phyloP scores from a whole-genome alignment of 1,140 invertebrate species.

The Aethina tumida region DNA sequence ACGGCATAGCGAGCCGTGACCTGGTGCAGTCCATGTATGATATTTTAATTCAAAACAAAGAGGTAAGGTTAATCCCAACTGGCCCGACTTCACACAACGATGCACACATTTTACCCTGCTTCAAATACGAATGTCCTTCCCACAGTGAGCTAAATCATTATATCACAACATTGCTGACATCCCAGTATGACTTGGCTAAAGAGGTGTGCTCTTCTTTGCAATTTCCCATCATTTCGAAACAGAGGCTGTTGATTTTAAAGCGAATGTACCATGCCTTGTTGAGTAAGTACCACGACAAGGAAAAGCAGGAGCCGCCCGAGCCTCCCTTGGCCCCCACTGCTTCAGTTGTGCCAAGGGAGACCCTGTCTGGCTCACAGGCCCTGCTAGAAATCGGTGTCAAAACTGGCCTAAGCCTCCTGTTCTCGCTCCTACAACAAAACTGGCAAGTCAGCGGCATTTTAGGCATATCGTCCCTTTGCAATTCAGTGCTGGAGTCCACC shows the following conservation, averaged over 20 bases:
- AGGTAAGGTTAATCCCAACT: conserved; percentile 32
- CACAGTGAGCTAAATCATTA: conserved; percentile 45
- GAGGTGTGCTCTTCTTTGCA: conserved; percentile 44
- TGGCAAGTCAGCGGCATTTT: conserved; percentile 39
- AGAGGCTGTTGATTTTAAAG: conserved; percentile 49
- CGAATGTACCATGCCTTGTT: conserved; percentile 50
- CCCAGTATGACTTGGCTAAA: conserved; percentile 46
- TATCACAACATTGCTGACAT: conserved; percentile 40
- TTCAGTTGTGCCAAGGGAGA: conserved; percentile 8
- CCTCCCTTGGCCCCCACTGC: conserved; percentile 7
- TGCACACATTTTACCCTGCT: conserved; percentile 37
- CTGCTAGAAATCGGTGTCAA: conserved; percentile 55
- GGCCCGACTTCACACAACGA: conserved; percentile 28
- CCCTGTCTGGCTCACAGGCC: conserved; percentile 40
- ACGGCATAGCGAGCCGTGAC: conserved; percentile 44
- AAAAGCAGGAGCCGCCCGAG: conserved; percentile 28
- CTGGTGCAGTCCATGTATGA: conserved; percentile 45
- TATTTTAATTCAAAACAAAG: conserved; percentile 44
- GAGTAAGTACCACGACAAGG: conserved; percentile 45
- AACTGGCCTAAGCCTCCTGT: conserved; percentile 52
- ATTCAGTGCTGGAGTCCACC: conserved; percentile 50
- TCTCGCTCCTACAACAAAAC: conserved; percentile 50
- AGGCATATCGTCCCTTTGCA: conserved; percentile 40
- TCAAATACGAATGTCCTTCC: conserved; percentile 38
- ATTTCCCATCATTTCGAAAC: conserved; percentile 45